Evolutionary conservation across 2,113 vertebrate genomes (phyloP).

Genomic region (Oophaga pumilio): DNA sequence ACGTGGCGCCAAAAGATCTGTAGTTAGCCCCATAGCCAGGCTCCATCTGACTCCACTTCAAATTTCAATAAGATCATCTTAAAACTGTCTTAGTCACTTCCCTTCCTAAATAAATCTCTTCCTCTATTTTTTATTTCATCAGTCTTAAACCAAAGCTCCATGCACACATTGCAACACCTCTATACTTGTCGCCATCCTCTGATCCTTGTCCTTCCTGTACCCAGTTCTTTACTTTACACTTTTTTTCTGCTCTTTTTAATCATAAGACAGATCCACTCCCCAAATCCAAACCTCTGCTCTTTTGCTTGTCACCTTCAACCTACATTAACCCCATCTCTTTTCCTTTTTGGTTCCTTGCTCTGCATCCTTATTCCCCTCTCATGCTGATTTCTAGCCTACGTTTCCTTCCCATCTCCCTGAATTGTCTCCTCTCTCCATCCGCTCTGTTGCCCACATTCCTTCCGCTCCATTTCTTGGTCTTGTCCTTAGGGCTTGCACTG

Average conservation of each 20-base stretch:
- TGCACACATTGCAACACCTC: not conserved
- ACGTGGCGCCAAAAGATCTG: too few relatives aligned
- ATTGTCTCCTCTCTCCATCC: slow-evolving; percentile 2
- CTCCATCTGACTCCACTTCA: too few relatives aligned
- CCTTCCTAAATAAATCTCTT: too few relatives aligned
- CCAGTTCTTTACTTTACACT: not conserved
- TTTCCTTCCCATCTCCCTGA: slow-evolving; percentile 9
- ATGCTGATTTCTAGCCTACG: not conserved
- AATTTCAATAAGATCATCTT: too few relatives aligned
- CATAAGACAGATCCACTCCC: not conserved
- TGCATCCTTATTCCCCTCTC: not conserved
- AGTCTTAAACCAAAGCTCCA: not conserved
- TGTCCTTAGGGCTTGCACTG: slow-evolving; percentile 51
- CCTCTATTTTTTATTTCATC: too few relatives aligned
- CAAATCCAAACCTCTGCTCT: not conserved
- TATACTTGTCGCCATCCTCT: not conserved
- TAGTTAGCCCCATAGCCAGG: too few relatives aligned
- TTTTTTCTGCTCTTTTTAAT: not conserved
- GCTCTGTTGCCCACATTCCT: slow-evolving; percentile 49
- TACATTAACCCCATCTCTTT: not conserved
- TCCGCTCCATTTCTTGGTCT: slow-evolving; percentile 57
- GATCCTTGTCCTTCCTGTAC: not conserved
- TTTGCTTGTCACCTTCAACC: not conserved
- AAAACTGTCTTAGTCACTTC: too few relatives aligned
- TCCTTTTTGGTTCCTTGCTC: not conserved